phyloP scores from a whole-genome alignment of 2,797 vertebrate species.

The Austrolebias charrua region DNA sequence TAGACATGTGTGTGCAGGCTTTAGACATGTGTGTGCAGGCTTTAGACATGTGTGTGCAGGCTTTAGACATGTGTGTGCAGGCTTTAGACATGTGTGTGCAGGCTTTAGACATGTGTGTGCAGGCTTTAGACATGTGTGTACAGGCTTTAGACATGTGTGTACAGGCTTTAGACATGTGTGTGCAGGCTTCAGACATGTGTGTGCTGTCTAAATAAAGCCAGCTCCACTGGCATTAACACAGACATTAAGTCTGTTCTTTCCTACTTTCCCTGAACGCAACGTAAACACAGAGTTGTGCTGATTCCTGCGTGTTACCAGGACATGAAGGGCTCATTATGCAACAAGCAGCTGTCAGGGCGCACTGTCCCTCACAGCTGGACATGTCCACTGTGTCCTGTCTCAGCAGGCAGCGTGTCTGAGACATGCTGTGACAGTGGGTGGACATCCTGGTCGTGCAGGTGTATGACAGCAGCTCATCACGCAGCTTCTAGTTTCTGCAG shows the following conservation, averaged over 20 bases:
- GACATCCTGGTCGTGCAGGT: constrained; percentile 2
- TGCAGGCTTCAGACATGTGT: not conserved
- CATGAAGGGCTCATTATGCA: constrained; percentile 43
- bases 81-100: not conserved
- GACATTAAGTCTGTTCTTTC: constrained; percentile 21
- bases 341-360: constrained; percentile 41
- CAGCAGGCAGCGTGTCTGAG: not conserved
- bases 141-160: too few species aligned
- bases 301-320: constrained; percentile 4
- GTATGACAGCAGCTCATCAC: constrained; percentile 4
- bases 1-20: not conserved
- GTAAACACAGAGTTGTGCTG: constrained; percentile 52
- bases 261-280: constrained; percentile 34
- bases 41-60: too few species aligned
- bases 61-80: too few species aligned
- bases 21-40: too few species aligned
- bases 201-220: constrained; percentile 28
- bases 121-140: not conserved
- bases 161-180: too few species aligned
- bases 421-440: not conserved
- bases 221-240: constrained; percentile 23
- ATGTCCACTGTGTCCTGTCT: not conserved
- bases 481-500: constrained; percentile 28
- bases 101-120: not conserved
- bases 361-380: constrained; percentile 49